Conservation (phyloP, 1,140 invertebrate genomes). For the Metaphire vulgaris region DNA sequence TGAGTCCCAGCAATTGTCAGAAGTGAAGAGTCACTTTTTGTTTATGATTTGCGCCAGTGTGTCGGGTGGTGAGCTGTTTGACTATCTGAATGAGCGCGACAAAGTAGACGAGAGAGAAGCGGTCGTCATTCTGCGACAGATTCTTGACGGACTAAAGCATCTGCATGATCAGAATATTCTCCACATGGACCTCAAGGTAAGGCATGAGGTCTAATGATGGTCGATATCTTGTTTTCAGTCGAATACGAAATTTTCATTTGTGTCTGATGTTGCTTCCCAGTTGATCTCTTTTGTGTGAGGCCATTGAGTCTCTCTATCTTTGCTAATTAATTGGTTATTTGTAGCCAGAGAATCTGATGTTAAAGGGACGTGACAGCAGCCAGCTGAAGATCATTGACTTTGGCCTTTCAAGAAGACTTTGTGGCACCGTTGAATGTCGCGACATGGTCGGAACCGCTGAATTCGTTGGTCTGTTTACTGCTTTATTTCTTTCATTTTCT, state of each 20-base stretch:
- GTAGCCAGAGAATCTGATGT: slow-evolving; percentile 59
- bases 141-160: slow-evolving; percentile 55
- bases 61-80: slow-evolving; percentile 58
- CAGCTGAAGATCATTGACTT: slow-evolving; percentile 63
- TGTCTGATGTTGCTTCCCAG: no score
- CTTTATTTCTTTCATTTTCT: not conserved
- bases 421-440: slow-evolving; percentile 49
- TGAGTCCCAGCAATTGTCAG: no score
- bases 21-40: no score
- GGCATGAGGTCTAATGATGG: not conserved
- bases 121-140: slow-evolving; percentile 56
- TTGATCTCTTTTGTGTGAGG: no score
- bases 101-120: slow-evolving; percentile 56
- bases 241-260: no score
- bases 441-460: slow-evolving; percentile 59
- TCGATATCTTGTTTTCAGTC: no score
- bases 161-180: slow-evolving; percentile 56
- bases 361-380: slow-evolving; percentile 51
- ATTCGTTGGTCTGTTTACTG: slow-evolving; percentile 53
- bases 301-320: no score
- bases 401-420: slow-evolving; percentile 59
- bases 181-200: slow-evolving; percentile 57
- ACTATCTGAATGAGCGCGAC: slow-evolving; percentile 57
- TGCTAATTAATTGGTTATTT: slow-evolving; percentile 30
- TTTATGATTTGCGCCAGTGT: no score